Evolutionary conservation across 2,888 invertebrate genomes (phyloP).

Genomic region (Drosophila putrida): DNA sequence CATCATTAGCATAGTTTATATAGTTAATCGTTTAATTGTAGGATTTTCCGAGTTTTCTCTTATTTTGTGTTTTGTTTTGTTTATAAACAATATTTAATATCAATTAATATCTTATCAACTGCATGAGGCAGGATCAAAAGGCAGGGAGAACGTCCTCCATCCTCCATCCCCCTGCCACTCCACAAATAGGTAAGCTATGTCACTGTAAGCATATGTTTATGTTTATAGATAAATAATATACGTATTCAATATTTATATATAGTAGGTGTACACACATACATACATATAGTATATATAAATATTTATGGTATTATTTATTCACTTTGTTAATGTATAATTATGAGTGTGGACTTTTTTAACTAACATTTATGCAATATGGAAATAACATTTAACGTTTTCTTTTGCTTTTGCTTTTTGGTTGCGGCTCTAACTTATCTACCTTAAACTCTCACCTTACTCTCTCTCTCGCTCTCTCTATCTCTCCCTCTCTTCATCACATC

Average conservation of each 20-base stretch:
- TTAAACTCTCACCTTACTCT: constrained; percentile 6
- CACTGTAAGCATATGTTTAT: constrained; percentile 36
- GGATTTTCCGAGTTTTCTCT: constrained; percentile 2
- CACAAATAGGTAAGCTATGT: constrained; percentile 35
- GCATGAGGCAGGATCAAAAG: constrained; percentile 5
- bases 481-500: not conserved
- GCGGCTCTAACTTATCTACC: constrained; percentile 31
- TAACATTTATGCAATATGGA: constrained; percentile 70
- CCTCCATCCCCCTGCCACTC: constrained; percentile 15
- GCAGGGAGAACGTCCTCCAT: not conserved
- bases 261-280: constrained; percentile 10
- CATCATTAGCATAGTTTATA: constrained; percentile 60
- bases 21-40: constrained; percentile 27
- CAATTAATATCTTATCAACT: constrained; percentile 37
- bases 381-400: constrained; percentile 51
- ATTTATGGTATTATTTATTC: constrained; percentile 5
- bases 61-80: not conserved
- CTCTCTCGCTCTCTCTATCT: constrained; percentile 3
- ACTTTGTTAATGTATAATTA: constrained; percentile 32
- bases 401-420: constrained; percentile 53
- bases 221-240: constrained; percentile 30
- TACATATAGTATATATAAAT: constrained; percentile 21
- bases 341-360: constrained; percentile 51
- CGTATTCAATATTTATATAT: constrained; percentile 16
- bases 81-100: constrained; percentile 25